Percentiles rank a stretch among this genome's conserved stretches.
Evolutionary conservation across 1,140 invertebrate genomes (phyloP).

Genomic region (Ptiloglossa arizonensis): DNA sequence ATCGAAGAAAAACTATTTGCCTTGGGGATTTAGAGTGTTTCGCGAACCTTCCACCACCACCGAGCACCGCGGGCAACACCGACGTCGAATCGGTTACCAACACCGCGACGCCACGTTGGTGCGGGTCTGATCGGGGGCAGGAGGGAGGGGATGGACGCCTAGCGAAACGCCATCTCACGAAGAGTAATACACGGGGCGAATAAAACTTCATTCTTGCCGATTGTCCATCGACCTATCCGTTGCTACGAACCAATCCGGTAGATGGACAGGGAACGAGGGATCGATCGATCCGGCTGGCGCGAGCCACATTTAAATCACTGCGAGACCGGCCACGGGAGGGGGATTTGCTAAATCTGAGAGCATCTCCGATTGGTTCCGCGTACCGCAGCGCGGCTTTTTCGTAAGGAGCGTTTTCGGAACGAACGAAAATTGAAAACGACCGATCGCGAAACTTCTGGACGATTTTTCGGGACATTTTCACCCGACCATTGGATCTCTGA

Average conservation of each 20-base stretch:
- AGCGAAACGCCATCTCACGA: constrained; percentile 47
- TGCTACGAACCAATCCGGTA: constrained; percentile 57
- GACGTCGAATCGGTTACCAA: constrained; percentile 15
- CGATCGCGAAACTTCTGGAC: no score
- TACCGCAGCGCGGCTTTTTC: no score
- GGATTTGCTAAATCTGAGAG: neutral
- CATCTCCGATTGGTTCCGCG: neutral
- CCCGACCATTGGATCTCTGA: no score
- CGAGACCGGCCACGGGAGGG: neutral
- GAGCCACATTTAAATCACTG: constrained; percentile 59
- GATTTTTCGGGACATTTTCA: no score
- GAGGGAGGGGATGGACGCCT: neutral
- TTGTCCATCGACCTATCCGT: constrained; percentile 57
- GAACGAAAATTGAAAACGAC: no score
- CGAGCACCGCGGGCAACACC: neutral
- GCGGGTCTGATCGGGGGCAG: neutral
- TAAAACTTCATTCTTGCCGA: constrained; percentile 70
- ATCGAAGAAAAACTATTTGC: constrained; percentile 79
- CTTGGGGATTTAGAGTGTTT: constrained; percentile 73
- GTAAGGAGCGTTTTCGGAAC: neutral
- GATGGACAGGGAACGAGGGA: constrained; percentile 59
- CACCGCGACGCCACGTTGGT: neutral
- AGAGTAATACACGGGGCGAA: constrained; percentile 67
- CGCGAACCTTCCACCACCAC: constrained; percentile 33
- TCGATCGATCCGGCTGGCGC: constrained; percentile 54